Evolutionary conservation across 2,888 invertebrate species (phyloP), one percentile per base, ranked within the genome.

Genomic region (Ophion obscuratus): DNA sequence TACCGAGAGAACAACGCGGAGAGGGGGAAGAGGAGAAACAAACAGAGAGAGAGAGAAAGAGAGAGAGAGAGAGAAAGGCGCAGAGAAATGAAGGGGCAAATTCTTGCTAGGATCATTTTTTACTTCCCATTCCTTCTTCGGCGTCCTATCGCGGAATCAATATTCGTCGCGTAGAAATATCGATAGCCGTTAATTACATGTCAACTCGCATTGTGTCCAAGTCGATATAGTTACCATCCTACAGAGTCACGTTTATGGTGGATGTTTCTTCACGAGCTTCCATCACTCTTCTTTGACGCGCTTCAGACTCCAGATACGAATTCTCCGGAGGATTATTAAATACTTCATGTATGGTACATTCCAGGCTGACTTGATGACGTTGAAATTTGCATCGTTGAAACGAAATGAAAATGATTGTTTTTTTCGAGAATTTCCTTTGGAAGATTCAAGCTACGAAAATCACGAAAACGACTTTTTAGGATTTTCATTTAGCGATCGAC

Each of bases 161-260:
- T 40, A 40, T 40, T 40, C 40, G 7, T 40, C 40, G 40, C 40
- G 40, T 40, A 80, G 17, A 47, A 31, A 61, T 79, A 82, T 82
- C 82, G 85, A 78, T 85, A 67, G 78, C 59, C 67, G 66, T 75
- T 79, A 82, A 82, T 85, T 79, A 85, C 5, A 47, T 31, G 61
- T 27, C 77, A 68, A 64, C 61, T 31, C 62, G 44, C 24, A 44
- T 73, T 20, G 14, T 24, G 68, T 59, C 36, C 61, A 47, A 59
- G n/a, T 79, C 74, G 68, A 78, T 66, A 47, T 47, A 59, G 71
- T 44, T 71, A 62, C 74, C 40, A 70, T 53, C 53, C 59, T 47
- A 59, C 66, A 24, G 7, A 62, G 61, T 70, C 61, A 70, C 79
- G 70, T 70, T 61, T 20, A 53, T 47, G n/a, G 31, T 40, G 53